A percentile compares a stretch with the other conserved stretches of the same genome.
Evolutionary conservation across 2,888 invertebrate species (phyloP).

Genomic region (Pteria penguin): DNA sequence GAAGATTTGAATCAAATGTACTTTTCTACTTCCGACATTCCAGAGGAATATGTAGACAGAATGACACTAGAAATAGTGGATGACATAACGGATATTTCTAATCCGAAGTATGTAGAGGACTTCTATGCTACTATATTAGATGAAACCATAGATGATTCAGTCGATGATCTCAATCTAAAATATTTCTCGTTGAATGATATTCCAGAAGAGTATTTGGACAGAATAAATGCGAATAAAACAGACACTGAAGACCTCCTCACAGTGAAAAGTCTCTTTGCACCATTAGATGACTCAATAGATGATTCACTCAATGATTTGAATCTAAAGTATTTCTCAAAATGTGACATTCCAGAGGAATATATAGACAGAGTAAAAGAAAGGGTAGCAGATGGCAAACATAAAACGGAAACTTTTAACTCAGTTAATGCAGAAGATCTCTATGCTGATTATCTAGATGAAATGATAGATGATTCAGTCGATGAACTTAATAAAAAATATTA

Average conservation of each 20-base stretch:
- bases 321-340: neutral
- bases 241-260: no score
- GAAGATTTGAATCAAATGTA: neutral
- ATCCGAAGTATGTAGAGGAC: neutral
- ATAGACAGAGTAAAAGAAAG: neutral
- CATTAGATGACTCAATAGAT: neutral
- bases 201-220: neutral
- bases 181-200: neutral
- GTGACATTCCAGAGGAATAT: neutral
- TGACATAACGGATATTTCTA: neutral
- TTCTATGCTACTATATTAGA: neutral
- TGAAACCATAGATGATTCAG: neutral
- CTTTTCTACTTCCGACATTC: neutral
- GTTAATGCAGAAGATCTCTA: neutral
- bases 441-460: neutral
- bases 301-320: neutral
- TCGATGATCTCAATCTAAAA: neutral
- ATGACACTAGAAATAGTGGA: neutral
- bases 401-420: no score
- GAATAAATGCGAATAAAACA: neutral
- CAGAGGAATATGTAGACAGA: neutral
- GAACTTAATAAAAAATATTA: neutral
- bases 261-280: no score
- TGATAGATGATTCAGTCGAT: neutral
- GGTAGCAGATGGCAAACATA: neutral